A percentile compares a stretch with the other conserved stretches of the same genome.
Evolutionary conservation across 2,113 vertebrate genomes (phyloP).

Genomic region (Charadrius vociferus): DNA sequence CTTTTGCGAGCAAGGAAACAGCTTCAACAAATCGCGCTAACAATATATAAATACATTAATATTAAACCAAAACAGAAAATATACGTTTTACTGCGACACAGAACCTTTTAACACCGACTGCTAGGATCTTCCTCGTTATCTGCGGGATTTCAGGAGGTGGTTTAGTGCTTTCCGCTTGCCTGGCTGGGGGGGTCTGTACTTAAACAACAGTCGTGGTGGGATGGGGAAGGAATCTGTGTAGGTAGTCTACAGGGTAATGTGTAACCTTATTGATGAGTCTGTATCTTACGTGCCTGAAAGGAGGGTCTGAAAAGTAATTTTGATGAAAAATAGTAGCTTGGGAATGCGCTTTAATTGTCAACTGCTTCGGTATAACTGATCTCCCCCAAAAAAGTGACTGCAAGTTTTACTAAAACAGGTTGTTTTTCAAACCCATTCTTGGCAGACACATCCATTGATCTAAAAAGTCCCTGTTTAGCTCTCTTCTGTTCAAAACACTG

Average conservation of each 20-base stretch:
- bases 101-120: background rate
- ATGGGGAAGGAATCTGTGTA: accelerated
- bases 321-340: constrained; percentile 2
- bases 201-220: background rate
- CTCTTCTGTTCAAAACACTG: background rate
- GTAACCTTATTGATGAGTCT: background rate
- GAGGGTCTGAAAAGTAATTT: constrained; percentile 23
- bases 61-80: constrained; percentile 21
- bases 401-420: background rate
- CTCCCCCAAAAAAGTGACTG: background rate
- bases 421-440: background rate
- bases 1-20: constrained; percentile 31
- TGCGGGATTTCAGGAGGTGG: background rate
- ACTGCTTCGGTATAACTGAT: background rate
- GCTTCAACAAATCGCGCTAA: constrained; percentile 28
- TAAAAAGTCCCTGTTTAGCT: background rate
- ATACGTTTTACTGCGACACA: background rate
- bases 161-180: background rate
- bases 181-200: background rate
- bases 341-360: constrained; percentile 24
- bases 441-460: background rate
- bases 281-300: background rate
- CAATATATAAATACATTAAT: constrained; percentile 37
- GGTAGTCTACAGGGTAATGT: background rate
- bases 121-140: background rate